phyloP scores from a whole-genome alignment of 1,140 invertebrate genomes.

The Heterodera schachtii region DNA sequence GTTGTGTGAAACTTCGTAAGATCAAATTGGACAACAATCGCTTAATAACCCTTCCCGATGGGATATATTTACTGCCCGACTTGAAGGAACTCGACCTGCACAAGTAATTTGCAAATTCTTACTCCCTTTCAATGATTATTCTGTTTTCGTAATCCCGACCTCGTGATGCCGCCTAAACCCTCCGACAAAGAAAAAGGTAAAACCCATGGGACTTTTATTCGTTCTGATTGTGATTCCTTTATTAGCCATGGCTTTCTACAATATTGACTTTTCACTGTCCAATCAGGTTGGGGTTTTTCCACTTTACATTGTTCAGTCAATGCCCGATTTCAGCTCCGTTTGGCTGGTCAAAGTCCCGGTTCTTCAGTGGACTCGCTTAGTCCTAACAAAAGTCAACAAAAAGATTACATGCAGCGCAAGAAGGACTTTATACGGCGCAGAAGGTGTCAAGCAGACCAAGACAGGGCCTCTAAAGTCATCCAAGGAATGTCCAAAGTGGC shows the following conservation, averaged over 20 bases:
- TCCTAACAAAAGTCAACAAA: slow-evolving; percentile 14
- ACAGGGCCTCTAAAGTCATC: slow-evolving; percentile 62
- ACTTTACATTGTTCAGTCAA: slow-evolving; percentile 26
- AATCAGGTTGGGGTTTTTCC: slow-evolving; percentile 66
- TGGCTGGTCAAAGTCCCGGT: slow-evolving; percentile 85
- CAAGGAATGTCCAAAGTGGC: slow-evolving; percentile 65
- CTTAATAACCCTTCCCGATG: slow-evolving; percentile 93
- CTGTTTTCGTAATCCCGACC: slow-evolving; percentile 78
- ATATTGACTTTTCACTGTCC: slow-evolving; percentile 96
- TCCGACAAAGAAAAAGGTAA: slow-evolving; percentile 70
- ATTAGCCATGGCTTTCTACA: slow-evolving; percentile 76
- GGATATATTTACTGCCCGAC: slow-evolving; percentile 91
- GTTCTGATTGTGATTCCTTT: background rate
- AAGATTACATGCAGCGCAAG: slow-evolving; percentile 55
- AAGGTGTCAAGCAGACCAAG: slow-evolving; percentile 59
- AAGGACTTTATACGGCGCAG: slow-evolving; percentile 63
- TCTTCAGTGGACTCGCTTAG: slow-evolving; percentile 70
- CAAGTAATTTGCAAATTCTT: slow-evolving; percentile 45
- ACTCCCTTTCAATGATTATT: slow-evolving; percentile 19
- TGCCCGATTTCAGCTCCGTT: slow-evolving; percentile 74
- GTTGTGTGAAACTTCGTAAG: slow-evolving; percentile 92
- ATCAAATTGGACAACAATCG: slow-evolving; percentile 89
- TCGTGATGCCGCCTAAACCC: slow-evolving; percentile 96
- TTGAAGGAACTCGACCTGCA: slow-evolving; percentile 68
- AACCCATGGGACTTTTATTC: background rate